Percentiles rank a stretch among this genome's conserved stretches.
These are phyloP conservation scores for Leptestheria dahalacensis DNA, from an alignment of 1,140 invertebrate species.

Conservation along the genomic window DNA sequence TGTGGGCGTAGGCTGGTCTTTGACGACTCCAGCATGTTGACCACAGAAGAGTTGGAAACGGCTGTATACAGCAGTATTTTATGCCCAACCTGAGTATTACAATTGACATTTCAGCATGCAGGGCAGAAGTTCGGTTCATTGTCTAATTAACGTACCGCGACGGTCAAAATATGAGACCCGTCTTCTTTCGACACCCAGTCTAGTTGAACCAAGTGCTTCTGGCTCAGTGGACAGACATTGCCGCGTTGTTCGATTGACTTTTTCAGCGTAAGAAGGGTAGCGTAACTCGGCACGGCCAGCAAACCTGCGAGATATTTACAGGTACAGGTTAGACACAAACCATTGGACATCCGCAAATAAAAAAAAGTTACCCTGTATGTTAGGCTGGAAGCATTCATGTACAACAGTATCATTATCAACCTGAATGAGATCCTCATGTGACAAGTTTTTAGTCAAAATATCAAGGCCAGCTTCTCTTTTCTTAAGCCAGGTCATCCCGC, in stretches of 20 bases:
- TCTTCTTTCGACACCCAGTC: constrained; percentile 99
- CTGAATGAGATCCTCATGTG: constrained; percentile 35
- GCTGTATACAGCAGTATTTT: constrained; percentile 74
- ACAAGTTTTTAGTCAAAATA: constrained; percentile 46
- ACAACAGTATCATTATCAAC: neutral
- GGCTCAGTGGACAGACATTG: constrained; percentile 71
- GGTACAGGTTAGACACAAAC: constrained; percentile 12
- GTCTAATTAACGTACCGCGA: constrained; percentile 57
- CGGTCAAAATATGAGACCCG: constrained; percentile 92
- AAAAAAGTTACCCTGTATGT: neutral
- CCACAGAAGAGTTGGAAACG: constrained; percentile 36
- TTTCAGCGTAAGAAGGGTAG: constrained; percentile 71
- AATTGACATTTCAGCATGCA: neutral
- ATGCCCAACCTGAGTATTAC: constrained; percentile 31
- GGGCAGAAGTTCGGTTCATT: neutral
- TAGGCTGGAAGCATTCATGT: neutral
- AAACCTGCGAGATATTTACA: constrained; percentile 34
- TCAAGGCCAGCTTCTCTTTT: constrained; percentile 57
- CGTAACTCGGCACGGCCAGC: constrained; percentile 79
- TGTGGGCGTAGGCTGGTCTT: neutral
- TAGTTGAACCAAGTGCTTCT: constrained; percentile 73
- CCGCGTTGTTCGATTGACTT: constrained; percentile 81
- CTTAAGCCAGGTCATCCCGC: constrained; percentile 42
- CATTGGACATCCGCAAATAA: constrained; percentile 1
- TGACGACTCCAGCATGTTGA: neutral